phyloP scores from a whole-genome alignment of 2,888 invertebrate genomes.

The Drosophila seclusa region DNA sequence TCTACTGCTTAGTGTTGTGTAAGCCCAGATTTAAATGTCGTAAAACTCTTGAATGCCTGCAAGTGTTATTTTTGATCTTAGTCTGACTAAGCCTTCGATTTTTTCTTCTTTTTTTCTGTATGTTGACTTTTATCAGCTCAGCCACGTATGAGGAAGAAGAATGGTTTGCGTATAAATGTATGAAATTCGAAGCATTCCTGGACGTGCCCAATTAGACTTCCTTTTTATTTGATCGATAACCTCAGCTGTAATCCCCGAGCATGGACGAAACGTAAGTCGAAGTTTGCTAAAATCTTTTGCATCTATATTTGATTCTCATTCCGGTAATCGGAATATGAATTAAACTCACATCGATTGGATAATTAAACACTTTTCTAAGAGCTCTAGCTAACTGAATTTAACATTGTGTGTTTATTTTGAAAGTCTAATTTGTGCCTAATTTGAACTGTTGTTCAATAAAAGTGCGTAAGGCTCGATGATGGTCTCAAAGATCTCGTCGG shows the following conservation, averaged over 20 bases:
- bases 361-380: background rate
- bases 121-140: background rate
- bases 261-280: background rate
- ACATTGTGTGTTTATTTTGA: background rate
- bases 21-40: background rate
- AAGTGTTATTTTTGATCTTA: background rate
- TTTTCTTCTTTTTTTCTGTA: background rate
- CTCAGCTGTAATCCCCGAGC: background rate
- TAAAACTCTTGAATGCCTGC: background rate
- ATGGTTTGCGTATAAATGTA: background rate
- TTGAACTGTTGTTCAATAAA: background rate
- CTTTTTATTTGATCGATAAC: background rate
- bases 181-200: background rate
- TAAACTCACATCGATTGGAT: background rate
- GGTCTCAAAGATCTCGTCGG: slow-evolving; percentile 12
- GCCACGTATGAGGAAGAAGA: background rate
- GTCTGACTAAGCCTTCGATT: background rate
- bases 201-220: background rate
- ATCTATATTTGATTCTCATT: background rate
- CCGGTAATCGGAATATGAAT: slow-evolving; percentile 1
- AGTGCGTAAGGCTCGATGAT: background rate
- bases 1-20: background rate
- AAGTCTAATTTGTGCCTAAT: background rate
- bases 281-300: background rate
- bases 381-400: background rate